Percentiles rank a stretch among this genome's conserved stretches.
Conservation (phyloP, 2,113 vertebrate species). For the Vimba vimba region DNA sequence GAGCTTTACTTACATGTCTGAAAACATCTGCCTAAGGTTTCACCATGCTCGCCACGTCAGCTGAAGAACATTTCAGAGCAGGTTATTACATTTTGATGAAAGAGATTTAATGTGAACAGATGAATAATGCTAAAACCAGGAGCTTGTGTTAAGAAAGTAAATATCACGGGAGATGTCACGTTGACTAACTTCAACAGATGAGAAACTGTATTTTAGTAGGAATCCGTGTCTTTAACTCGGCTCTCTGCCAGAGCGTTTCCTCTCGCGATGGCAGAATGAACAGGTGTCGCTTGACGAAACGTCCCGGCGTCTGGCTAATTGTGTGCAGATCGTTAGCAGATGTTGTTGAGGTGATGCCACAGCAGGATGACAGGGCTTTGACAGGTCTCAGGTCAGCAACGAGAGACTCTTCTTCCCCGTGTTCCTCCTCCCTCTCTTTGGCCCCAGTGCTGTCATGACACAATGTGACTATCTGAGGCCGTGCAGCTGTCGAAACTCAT, state of each 20-base stretch:
- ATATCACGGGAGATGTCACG: neutral
- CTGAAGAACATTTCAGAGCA: neutral
- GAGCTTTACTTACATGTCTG: no score
- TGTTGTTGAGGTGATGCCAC: slow-evolving; percentile 55
- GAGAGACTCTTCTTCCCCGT: slow-evolving; percentile 6
- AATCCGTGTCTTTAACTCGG: neutral
- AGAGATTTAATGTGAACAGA: neutral
- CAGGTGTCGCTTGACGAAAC: slow-evolving; percentile 54
- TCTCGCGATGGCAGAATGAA: slow-evolving; percentile 25
- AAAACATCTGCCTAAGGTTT: neutral
- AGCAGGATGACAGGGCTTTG: slow-evolving; percentile 65
- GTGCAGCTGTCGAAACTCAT: slow-evolving; percentile 75
- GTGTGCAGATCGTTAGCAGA: slow-evolving; percentile 59
- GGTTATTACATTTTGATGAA: neutral
- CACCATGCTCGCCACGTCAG: neutral
- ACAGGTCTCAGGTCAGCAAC: slow-evolving; percentile 56
- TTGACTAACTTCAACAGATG: neutral
- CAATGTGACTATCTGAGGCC: slow-evolving; percentile 69
- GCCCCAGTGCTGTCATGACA: slow-evolving; percentile 64
- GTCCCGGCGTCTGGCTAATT: slow-evolving; percentile 49
- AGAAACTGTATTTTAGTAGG: neutral
- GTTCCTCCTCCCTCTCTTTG: slow-evolving; percentile 4
- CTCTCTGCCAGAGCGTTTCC: slow-evolving; percentile 9
- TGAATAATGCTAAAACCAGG: neutral
- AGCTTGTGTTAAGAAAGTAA: neutral